Evolutionary conservation across 2,797 vertebrate species (phyloP).

Genomic region (Coluber constrictor): DNA sequence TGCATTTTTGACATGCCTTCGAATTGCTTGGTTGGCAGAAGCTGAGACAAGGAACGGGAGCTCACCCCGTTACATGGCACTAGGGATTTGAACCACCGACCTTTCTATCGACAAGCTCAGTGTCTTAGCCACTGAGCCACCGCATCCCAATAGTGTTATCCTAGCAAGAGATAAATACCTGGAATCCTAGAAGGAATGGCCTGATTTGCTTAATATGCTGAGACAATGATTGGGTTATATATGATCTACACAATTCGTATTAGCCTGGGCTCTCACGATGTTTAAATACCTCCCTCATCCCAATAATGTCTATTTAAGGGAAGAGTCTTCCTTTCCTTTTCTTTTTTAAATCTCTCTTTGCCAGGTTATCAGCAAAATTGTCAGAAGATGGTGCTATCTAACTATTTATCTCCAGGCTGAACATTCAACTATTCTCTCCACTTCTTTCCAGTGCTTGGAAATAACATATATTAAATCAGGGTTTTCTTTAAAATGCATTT

Average conservation of each 20-base stretch:
- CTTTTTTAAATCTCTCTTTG: conserved; percentile 1
- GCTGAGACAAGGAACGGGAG: too few species aligned
- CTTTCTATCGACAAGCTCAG: too few species aligned
- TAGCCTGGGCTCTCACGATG: background rate
- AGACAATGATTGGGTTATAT: background rate
- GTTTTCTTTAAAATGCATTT: conserved; percentile 31
- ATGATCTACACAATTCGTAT: background rate
- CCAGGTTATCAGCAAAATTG: conserved; percentile 55
- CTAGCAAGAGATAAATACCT: background rate
- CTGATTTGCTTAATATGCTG: background rate
- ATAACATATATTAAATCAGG: background rate
- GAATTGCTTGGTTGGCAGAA: too few species aligned
- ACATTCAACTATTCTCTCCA: conserved; percentile 37
- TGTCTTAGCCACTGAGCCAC: too few species aligned
- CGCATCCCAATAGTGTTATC: background rate
- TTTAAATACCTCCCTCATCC: background rate
- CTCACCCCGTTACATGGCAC: too few species aligned
- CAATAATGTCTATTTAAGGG: background rate
- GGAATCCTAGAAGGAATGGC: background rate
- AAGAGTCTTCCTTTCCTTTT: background rate
- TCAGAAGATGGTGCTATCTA: conserved; percentile 70
- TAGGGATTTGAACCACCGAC: too few species aligned
- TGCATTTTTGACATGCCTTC: too few species aligned
- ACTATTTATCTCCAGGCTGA: conserved; percentile 44
- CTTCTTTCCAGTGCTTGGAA: background rate